Percentiles rank a stretch among this genome's conserved stretches.
phyloP scores from a whole-genome alignment of 2,888 invertebrate genomes.

The Emmelina monodactyla region DNA sequence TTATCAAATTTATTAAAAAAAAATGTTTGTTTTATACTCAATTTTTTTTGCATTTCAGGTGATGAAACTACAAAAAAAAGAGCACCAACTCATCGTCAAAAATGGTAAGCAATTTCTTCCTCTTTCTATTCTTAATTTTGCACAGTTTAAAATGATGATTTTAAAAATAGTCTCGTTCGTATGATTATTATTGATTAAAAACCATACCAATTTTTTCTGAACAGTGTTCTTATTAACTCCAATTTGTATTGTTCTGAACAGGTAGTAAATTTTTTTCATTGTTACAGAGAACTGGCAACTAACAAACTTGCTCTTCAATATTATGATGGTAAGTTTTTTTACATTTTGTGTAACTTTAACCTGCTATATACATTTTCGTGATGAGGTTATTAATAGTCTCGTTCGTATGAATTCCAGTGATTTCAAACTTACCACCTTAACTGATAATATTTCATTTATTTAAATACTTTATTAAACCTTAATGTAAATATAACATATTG shows the following conservation, averaged over 20 bases:
- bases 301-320: not conserved
- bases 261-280: not conserved
- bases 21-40: constrained; percentile 49
- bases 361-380: constrained; percentile 15
- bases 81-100: not conserved
- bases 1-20: constrained; percentile 26
- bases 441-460: constrained; percentile 20
- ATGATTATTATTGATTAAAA: constrained; percentile 38
- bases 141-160: constrained; percentile 28
- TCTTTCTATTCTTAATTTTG: not conserved
- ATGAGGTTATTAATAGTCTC: constrained; percentile 31
- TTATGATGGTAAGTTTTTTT: not conserved
- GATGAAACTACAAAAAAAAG: not conserved
- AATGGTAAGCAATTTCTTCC: constrained; percentile 17
- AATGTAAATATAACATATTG: not conserved
- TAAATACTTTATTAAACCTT: not conserved
- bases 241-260: not conserved
- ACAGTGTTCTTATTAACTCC: not conserved
- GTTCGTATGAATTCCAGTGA: constrained; percentile 43
- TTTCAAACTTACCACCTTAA: constrained; percentile 33
- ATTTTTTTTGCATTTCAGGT: constrained; percentile 48
- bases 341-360: not conserved
- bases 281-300: not conserved
- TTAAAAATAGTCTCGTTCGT: constrained; percentile 35
- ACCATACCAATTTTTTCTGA: constrained; percentile 27